Evolutionary conservation across 2,113 vertebrate genomes (phyloP).

Genomic region (Bostrychus sinensis): DNA sequence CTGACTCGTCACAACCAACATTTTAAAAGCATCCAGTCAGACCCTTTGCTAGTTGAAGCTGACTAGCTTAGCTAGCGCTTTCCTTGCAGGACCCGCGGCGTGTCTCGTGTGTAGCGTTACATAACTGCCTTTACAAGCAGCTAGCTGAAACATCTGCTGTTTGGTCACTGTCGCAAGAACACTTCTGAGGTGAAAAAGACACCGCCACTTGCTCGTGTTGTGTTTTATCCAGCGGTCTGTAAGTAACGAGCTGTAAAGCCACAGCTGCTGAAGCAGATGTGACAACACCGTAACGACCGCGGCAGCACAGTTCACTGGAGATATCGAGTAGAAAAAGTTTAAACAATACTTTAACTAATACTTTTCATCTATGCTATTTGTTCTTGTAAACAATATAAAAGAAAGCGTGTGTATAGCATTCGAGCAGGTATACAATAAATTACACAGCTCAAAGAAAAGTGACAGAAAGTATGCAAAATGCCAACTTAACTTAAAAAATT

Average conservation of each 20-base stretch:
- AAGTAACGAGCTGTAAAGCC: conserved; percentile 32
- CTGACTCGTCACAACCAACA: too few relatives aligned
- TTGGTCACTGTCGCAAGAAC: conserved; percentile 25
- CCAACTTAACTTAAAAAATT: neutral
- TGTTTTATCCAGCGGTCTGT: conserved; percentile 4
- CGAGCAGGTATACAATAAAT: too few relatives aligned
- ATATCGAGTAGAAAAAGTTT: conserved; percentile 36
- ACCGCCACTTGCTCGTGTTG: neutral
- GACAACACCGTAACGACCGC: conserved; percentile 29
- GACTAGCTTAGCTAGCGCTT: conserved; percentile 21
- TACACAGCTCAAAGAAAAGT: conserved; percentile 8
- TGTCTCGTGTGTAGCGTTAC: conserved; percentile 49
- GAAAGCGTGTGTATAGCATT: too few relatives aligned
- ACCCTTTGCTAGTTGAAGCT: neutral
- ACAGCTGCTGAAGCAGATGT: conserved; percentile 49
- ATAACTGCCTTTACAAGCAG: conserved; percentile 48
- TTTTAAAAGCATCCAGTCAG: too few relatives aligned
- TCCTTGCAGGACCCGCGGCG: conserved; percentile 23
- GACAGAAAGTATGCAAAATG: conserved; percentile 11
- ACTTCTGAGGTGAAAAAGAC: conserved; percentile 24
- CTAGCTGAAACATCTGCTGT: conserved; percentile 47
- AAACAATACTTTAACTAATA: neutral
- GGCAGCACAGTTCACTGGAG: conserved; percentile 2
- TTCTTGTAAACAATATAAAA: too few relatives aligned
- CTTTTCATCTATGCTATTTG: neutral